Evolutionary conservation across 2,888 invertebrate species (phyloP).

Genomic region (Galerucella nymphaeae): DNA sequence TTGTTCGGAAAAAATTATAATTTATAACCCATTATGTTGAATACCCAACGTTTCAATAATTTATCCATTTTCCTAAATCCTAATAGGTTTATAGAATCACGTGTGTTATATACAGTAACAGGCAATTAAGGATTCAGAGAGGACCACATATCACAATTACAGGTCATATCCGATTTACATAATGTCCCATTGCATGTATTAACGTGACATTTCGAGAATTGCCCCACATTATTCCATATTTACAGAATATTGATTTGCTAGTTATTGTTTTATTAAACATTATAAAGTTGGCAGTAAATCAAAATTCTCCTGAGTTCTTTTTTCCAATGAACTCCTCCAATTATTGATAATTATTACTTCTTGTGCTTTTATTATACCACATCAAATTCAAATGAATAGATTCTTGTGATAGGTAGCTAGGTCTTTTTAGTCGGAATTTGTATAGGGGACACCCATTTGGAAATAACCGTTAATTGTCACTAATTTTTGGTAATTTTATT

Average conservation of each 20-base stretch:
- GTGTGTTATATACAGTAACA: slow-evolving; percentile 27
- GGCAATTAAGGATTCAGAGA: slow-evolving; percentile 31
- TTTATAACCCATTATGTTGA: not conserved
- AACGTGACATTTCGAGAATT: not conserved
- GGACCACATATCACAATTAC: slow-evolving; percentile 34
- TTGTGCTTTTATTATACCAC: too few species aligned
- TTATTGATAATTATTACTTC: too few species aligned
- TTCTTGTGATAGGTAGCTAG: too few species aligned
- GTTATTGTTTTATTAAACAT: not conserved
- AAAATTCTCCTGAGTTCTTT: too few species aligned
- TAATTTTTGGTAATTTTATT: too few species aligned
- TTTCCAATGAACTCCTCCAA: too few species aligned
- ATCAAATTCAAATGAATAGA: too few species aligned
- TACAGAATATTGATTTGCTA: not conserved
- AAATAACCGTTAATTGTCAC: too few species aligned
- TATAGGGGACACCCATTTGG: too few species aligned
- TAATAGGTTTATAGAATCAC: slow-evolving; percentile 26
- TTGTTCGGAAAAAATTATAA: not conserved
- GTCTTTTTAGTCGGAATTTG: too few species aligned
- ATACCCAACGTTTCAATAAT: not conserved
- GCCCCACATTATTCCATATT: not conserved
- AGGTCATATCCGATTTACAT: slow-evolving; percentile 31
- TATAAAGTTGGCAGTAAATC: not conserved
- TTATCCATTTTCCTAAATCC: slow-evolving; percentile 24
- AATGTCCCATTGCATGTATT: slow-evolving; percentile 20